Evolutionary conservation across 2,113 vertebrate species (phyloP).

Genomic region (Oncorhynchus keta): DNA sequence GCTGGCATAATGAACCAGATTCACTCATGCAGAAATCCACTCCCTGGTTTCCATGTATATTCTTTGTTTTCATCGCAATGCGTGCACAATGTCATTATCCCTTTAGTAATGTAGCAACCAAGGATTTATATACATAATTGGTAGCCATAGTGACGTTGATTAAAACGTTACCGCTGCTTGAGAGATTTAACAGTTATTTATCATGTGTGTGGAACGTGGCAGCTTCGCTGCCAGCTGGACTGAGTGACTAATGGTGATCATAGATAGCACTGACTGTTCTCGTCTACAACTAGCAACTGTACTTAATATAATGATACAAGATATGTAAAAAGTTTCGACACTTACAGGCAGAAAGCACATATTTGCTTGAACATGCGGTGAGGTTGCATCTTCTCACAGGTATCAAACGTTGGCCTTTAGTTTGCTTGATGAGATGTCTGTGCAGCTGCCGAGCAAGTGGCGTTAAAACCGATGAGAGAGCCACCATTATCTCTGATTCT

Average conservation of each 20-base stretch:
- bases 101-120: not conserved
- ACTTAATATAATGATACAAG: too few relatives aligned
- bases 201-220: not conserved
- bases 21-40: conserved; percentile 23
- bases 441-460: conserved; percentile 59
- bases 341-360: conserved; percentile 63
- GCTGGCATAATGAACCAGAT: conserved; percentile 13
- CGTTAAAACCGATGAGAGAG: conserved; percentile 47
- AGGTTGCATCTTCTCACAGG: conserved; percentile 76
- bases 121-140: too few relatives aligned
- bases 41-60: conserved; percentile 24
- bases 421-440: conserved; percentile 43
- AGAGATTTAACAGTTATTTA: not conserved
- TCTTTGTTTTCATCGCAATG: conserved; percentile 4
- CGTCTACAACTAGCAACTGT: not conserved
- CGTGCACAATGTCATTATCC: conserved; percentile 39
- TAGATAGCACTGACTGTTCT: not conserved
- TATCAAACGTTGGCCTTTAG: conserved; percentile 42
- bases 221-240: too few relatives aligned
- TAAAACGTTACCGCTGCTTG: not conserved
- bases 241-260: too few relatives aligned
- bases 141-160: not conserved
- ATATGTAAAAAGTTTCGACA: not conserved
- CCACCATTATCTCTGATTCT: conserved; percentile 38
- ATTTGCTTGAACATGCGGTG: conserved; percentile 82